Percentiles rank a stretch among this genome's conserved stretches.
These are phyloP conservation scores for Ectropis crepuscularia DNA, from an alignment of 2,888 invertebrate species.

Conservation along the genomic window DNA sequence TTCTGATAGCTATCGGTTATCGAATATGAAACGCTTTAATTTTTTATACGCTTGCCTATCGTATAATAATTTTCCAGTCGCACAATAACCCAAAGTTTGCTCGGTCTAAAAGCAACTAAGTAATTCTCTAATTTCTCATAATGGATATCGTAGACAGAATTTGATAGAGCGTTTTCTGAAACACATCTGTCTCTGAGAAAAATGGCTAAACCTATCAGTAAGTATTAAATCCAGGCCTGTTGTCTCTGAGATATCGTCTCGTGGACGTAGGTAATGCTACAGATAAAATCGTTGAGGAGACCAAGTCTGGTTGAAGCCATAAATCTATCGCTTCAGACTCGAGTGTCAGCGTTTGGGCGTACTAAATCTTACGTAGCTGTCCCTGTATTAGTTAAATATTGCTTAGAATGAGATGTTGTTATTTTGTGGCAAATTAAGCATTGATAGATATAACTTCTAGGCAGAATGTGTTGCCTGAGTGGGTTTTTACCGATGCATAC, in stretches of 20 bases:
- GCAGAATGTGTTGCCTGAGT: too few relatives aligned
- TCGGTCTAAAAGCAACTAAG: too few relatives aligned
- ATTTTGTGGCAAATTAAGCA: slow-evolving; percentile 25
- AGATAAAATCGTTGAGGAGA: slow-evolving; percentile 46
- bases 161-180: slow-evolving; percentile 29
- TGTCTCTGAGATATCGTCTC: slow-evolving; percentile 31
- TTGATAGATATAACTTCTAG: too few relatives aligned
- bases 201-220: slow-evolving; percentile 39
- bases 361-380: slow-evolving; percentile 58
- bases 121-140: background rate
- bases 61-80: too few relatives aligned
- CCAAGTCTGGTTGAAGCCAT: slow-evolving; percentile 56
- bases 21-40: too few relatives aligned
- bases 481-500: too few relatives aligned
- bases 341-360: slow-evolving; percentile 57
- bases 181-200: slow-evolving; percentile 25
- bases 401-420: slow-evolving; percentile 29
- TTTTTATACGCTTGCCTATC: too few relatives aligned
- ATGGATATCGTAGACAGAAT: slow-evolving; percentile 20
- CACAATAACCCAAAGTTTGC: too few relatives aligned
- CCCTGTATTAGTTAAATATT: slow-evolving; percentile 52
- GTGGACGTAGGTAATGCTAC: slow-evolving; percentile 35
- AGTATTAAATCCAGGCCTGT: slow-evolving; percentile 43
- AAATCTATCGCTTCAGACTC: slow-evolving; percentile 59
- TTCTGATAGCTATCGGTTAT: too few relatives aligned